Evolutionary conservation across 2,888 invertebrate species (phyloP).

Genomic region (Ephialtes manifestator): DNA sequence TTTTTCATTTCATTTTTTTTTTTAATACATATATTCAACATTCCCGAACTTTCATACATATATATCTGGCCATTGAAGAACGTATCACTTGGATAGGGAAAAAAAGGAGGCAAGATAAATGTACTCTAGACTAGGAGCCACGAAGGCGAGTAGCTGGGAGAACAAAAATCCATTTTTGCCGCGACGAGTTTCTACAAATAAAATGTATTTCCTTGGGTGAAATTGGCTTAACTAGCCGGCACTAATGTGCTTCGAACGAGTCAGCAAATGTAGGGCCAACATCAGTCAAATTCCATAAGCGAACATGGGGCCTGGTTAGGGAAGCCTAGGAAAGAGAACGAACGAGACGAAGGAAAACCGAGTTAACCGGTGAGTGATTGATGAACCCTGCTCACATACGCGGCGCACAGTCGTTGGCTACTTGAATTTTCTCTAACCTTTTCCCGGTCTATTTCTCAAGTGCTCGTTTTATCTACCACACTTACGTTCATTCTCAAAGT

Average conservation of each 20-base stretch:
- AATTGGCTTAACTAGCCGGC: constrained; percentile 34
- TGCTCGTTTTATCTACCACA: constrained; percentile 24
- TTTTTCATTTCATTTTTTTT: not conserved
- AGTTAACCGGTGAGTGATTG: constrained; percentile 57
- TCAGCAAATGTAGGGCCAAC: constrained; percentile 23
- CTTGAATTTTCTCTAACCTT: constrained; percentile 53
- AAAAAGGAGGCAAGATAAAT: constrained; percentile 17
- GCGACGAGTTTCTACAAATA: not conserved
- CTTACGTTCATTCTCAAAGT: constrained; percentile 41
- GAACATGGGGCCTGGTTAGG: not conserved
- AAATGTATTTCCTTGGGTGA: constrained; percentile 29
- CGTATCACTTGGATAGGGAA: not conserved
- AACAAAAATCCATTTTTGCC: constrained; percentile 7
- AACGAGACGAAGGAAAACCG: constrained; percentile 23
- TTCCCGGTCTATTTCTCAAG: constrained; percentile 50
- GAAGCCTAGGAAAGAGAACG: not conserved
- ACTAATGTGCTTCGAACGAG: constrained; percentile 45
- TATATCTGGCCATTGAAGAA: not conserved
- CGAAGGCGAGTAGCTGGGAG: not conserved
- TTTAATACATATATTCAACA: not conserved
- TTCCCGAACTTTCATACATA: not conserved
- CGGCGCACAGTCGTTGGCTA: constrained; percentile 29
- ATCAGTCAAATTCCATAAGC: constrained; percentile 45
- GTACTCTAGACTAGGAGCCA: not conserved
- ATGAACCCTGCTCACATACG: constrained; percentile 45